Evolutionary conservation across 2,113 vertebrate species (phyloP).

Genomic region (Planiliza haematocheilus): DNA sequence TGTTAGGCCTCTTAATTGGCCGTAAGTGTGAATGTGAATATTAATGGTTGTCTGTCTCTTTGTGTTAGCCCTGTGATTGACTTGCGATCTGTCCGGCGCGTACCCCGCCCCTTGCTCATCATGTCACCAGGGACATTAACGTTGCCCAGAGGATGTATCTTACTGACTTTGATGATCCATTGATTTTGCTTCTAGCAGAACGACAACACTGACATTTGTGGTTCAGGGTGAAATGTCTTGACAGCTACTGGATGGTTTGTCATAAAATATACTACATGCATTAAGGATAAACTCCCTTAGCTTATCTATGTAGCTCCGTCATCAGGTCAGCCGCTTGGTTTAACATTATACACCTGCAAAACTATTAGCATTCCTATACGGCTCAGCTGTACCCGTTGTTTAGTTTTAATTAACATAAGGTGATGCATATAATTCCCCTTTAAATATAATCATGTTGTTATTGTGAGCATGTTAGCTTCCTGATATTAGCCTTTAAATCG

Average conservation of each 20-base stretch:
- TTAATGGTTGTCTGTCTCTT: background rate
- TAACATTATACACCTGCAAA: background rate
- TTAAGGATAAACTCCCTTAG: too few relatives aligned
- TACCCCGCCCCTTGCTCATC: background rate
- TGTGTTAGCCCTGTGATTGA: too few relatives aligned
- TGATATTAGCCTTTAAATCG: background rate
- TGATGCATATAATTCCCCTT: too few relatives aligned
- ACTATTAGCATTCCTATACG: background rate
- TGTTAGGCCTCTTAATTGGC: background rate
- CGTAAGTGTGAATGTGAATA: background rate
- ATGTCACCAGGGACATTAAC: background rate
- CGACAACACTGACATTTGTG: background rate
- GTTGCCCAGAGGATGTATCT: constrained; percentile 7
- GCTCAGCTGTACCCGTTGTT: background rate
- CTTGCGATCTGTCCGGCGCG: background rate
- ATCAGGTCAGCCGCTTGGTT: background rate
- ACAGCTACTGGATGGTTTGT: background rate
- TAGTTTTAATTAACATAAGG: background rate
- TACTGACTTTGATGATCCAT: constrained; percentile 1
- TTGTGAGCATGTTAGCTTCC: too few relatives aligned
- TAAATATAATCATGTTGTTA: too few relatives aligned
- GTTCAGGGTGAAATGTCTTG: constrained; percentile 14
- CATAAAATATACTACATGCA: background rate
- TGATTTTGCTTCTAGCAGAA: background rate
- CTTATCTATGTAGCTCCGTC: background rate